Conservation (phyloP, 2,113 vertebrate species). For the Neotoma lepida region DNA sequence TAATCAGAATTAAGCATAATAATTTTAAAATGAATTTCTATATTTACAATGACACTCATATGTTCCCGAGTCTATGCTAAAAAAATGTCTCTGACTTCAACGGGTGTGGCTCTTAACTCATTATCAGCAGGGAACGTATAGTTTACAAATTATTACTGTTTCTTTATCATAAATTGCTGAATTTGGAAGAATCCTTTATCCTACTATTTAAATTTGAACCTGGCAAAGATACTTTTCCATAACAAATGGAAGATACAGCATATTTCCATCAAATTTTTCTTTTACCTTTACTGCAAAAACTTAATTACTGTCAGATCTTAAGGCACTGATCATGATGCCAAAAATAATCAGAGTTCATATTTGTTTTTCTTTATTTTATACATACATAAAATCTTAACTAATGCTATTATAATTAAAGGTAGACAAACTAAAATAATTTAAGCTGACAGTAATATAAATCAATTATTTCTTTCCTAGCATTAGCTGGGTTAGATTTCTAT, state of each 20-base stretch:
- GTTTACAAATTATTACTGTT: neutral
- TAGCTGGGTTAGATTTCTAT: conserved; percentile 2
- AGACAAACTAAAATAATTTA: neutral
- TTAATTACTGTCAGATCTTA: neutral
- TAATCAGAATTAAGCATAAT: neutral
- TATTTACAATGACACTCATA: neutral
- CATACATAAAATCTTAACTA: neutral
- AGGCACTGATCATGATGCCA: neutral
- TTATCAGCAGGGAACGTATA: neutral
- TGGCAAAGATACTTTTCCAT: neutral
- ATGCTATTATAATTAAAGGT: neutral
- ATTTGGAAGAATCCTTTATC: neutral
- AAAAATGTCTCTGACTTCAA: neutral
- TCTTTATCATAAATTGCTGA: neutral
- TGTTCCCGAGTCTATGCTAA: neutral
- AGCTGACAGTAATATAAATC: neutral
- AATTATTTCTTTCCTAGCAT: neutral
- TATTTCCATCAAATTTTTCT: neutral
- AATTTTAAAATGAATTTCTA: neutral
- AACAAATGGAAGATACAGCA: neutral
- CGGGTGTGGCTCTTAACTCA: neutral
- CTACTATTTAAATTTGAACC: neutral
- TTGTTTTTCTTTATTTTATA: neutral
- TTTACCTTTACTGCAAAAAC: neutral
- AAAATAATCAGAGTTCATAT: neutral